phyloP scores from a whole-genome alignment of 2,888 invertebrate genomes.

The Diabrotica balteata region DNA sequence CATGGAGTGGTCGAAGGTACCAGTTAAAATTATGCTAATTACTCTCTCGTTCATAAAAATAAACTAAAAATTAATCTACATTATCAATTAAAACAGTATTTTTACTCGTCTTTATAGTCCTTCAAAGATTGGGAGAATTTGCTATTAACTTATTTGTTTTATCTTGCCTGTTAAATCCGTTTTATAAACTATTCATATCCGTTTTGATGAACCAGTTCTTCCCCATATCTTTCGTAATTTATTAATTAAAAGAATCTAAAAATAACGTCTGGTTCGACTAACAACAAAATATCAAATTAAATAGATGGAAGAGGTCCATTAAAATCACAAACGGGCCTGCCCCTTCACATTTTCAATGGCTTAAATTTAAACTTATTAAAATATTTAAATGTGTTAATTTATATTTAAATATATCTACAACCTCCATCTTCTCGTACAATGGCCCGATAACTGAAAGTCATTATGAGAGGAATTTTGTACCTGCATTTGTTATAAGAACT shows the following conservation, averaged over 20 bases:
- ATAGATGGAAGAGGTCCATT: neutral
- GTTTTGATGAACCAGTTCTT: too few species aligned
- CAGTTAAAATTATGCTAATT: too few species aligned
- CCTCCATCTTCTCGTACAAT: constrained; percentile 41
- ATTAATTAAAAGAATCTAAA: constrained; percentile 1
- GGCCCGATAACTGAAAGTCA: constrained; percentile 36
- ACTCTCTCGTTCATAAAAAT: too few species aligned
- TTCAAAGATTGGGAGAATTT: too few species aligned
- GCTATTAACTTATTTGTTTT: too few species aligned
- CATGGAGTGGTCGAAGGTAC: too few species aligned
- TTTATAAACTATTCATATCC: too few species aligned
- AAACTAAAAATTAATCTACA: too few species aligned
- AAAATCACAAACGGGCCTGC: constrained; percentile 3
- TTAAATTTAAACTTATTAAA: constrained; percentile 30
- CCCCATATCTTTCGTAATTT: neutral
- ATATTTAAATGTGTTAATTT: constrained; percentile 48
- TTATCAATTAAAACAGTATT: too few species aligned
- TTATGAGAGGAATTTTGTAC: constrained; percentile 43
- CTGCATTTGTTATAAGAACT: constrained; percentile 35
- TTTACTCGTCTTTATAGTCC: too few species aligned
- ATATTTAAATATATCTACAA: constrained; percentile 47
- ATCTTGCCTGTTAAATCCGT: too few species aligned
- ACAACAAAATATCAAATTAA: constrained; percentile 3
- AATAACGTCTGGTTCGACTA: neutral
- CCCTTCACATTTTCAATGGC: constrained; percentile 6